A percentile compares a stretch with the other conserved stretches of the same genome.
These are phyloP conservation scores for Astur gentilis DNA, from an alignment of 2,113 vertebrate genomes.

Conservation along the genomic window DNA sequence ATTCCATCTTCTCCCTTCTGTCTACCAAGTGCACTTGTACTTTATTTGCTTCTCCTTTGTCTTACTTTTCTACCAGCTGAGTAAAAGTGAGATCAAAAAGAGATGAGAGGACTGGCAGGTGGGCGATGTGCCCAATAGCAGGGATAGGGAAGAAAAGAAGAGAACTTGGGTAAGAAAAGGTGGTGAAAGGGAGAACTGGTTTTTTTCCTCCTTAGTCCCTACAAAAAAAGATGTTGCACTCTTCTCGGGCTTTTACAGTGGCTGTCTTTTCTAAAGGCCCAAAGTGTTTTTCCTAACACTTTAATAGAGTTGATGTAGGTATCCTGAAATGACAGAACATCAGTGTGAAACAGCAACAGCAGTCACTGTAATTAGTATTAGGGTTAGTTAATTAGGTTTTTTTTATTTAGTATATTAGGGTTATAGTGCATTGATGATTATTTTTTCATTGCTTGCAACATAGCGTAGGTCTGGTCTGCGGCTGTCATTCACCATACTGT, in stretches of 20 bases:
- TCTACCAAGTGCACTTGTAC: background rate
- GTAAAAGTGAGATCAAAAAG: background rate
- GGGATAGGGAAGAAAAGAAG: background rate
- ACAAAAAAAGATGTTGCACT: background rate
- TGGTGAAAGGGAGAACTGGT: background rate
- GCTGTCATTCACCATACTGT: background rate
- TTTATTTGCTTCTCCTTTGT: background rate
- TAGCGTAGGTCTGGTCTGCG: background rate
- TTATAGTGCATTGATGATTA: background rate
- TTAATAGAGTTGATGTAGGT: background rate
- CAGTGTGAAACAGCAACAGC: background rate
- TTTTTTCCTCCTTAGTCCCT: background rate
- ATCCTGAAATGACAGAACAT: background rate
- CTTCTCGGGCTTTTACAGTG: background rate
- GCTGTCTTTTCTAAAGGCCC: background rate
- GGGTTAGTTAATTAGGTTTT: background rate
- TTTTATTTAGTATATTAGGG: background rate
- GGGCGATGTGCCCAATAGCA: background rate
- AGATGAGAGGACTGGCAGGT: background rate
- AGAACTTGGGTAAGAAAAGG: background rate
- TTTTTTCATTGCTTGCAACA: background rate
- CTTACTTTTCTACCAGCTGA: background rate
- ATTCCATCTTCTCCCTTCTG: background rate
- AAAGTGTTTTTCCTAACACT: background rate
- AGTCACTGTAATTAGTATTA: background rate